Percentiles rank a stretch among this genome's conserved stretches.
Evolutionary conservation across 2,888 invertebrate species (phyloP).

Genomic region (Rhyacophila evoluta): DNA sequence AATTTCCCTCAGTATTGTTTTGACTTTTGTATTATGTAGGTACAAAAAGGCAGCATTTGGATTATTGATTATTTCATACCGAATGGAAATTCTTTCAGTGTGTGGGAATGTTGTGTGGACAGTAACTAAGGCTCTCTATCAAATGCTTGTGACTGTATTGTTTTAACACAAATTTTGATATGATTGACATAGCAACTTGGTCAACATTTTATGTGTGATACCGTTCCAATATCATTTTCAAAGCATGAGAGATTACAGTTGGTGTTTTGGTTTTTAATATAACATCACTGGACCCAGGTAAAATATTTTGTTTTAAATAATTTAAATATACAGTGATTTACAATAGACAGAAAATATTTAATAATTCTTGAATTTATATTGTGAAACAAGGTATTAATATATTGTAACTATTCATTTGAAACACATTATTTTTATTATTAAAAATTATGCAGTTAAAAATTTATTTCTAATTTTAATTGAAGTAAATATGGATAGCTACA

Average conservation of each 20-base stretch:
- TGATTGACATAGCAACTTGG: conserved; percentile 34
- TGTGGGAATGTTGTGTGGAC: neutral
- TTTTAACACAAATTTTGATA: conserved; percentile 26
- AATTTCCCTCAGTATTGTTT: neutral
- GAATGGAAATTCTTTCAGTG: neutral
- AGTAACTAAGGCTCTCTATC: neutral
- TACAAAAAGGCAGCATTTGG: neutral
- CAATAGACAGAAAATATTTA: too few species aligned
- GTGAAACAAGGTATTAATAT: too few species aligned
- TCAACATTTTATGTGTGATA: conserved; percentile 1
- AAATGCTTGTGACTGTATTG: neutral
- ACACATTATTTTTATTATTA: too few species aligned
- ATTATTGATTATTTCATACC: conserved; percentile 1
- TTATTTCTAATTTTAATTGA: too few species aligned
- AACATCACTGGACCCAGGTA: neutral
- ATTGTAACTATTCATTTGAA: too few species aligned
- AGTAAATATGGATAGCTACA: too few species aligned
- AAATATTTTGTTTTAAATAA: too few species aligned
- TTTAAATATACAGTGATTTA: too few species aligned
- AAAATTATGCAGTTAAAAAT: too few species aligned
- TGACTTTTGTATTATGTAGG: neutral
- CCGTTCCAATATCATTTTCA: neutral
- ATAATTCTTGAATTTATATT: too few species aligned
- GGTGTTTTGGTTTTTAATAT: conserved; percentile 23
- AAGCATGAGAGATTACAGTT: neutral